phyloP scores from a whole-genome alignment of 2,888 invertebrate genomes.

The Melinopterus prodromus region DNA sequence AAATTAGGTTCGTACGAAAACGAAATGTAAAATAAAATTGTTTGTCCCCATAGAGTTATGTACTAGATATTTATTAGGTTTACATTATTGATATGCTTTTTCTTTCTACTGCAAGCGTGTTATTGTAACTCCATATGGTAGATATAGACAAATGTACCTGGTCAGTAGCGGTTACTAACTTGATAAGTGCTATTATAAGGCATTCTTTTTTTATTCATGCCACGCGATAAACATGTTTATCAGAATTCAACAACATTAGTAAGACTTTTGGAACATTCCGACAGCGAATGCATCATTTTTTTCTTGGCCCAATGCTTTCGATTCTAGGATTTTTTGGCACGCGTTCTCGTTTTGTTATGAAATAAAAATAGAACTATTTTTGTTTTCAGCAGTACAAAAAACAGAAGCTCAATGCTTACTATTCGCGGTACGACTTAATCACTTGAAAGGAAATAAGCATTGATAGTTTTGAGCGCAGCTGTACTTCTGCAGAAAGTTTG shows the following conservation, averaged over 20 bases:
- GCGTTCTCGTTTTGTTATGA: too few species aligned
- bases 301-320: too few species aligned
- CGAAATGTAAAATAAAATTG: too few species aligned
- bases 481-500: not conserved
- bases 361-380: too few species aligned
- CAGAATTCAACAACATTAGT: not conserved
- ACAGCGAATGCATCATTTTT: too few species aligned
- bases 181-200: constrained; percentile 4
- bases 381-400: too few species aligned
- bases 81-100: not conserved
- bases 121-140: not conserved
- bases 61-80: not conserved
- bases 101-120: not conserved
- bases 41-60: not conserved
- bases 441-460: not conserved
- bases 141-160: not conserved
- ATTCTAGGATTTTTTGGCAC: too few species aligned
- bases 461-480: not conserved
- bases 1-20: too few species aligned
- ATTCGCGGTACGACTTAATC: not conserved
- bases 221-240: not conserved
- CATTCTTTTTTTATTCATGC: not conserved
- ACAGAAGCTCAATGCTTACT: not conserved
- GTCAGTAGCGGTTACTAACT: not conserved
- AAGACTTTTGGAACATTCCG: not conserved